Conservation (phyloP, 2,888 invertebrate genomes). For the Galeruca laticollis region DNA sequence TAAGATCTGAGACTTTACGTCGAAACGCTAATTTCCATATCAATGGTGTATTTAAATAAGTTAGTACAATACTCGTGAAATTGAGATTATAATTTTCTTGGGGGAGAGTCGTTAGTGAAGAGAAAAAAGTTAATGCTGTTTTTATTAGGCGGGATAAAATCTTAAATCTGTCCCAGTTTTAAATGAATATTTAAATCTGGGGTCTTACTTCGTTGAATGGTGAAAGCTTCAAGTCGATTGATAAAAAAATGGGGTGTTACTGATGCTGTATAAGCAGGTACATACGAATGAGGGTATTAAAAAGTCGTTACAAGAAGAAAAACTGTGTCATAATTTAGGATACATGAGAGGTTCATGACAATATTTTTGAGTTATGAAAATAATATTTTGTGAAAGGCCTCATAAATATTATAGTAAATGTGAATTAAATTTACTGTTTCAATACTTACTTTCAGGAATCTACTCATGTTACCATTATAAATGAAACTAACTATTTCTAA, state of each 20-base stretch:
- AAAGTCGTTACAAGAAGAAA: background rate
- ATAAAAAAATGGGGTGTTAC: slow-evolving; percentile 15
- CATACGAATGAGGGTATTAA: background rate
- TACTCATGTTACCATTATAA: no score
- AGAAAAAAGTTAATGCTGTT: slow-evolving; percentile 41
- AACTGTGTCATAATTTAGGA: no score
- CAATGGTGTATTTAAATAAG: slow-evolving; percentile 50
- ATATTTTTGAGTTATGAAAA: no score
- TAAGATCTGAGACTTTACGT: slow-evolving; percentile 30
- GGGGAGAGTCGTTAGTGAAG: slow-evolving; percentile 34
- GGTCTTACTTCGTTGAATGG: slow-evolving; percentile 15
- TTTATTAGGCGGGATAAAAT: slow-evolving; percentile 37
- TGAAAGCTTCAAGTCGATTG: slow-evolving; percentile 6
- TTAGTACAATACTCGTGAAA: slow-evolving; percentile 41
- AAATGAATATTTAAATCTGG: slow-evolving; percentile 37
- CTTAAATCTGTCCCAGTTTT: slow-evolving; percentile 27
- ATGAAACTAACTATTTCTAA: no score
- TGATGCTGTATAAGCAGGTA: background rate
- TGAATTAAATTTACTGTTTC: no score
- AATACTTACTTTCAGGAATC: no score
- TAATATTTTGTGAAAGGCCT: no score
- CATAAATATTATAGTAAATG: no score
- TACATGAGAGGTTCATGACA: no score
- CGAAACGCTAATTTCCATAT: slow-evolving; percentile 47
- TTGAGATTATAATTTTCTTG: slow-evolving; percentile 40